phyloP scores from a whole-genome alignment of 2,888 invertebrate genomes.

The Stenodema calcarata region DNA sequence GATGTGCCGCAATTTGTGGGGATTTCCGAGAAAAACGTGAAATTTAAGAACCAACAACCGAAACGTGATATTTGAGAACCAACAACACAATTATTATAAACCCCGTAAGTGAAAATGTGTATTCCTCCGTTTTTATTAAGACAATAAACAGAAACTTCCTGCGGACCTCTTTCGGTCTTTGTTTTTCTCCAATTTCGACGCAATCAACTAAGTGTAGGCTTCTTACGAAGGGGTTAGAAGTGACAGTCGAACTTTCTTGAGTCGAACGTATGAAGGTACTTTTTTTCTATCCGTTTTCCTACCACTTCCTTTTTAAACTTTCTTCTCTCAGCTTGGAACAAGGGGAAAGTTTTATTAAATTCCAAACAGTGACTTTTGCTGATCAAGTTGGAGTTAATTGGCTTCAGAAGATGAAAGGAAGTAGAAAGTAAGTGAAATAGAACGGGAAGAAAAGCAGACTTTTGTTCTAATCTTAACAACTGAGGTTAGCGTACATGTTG shows the following conservation, averaged over 20 bases:
- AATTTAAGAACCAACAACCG: too few relatives aligned
- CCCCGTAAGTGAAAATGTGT: too few relatives aligned
- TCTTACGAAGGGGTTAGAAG: not conserved
- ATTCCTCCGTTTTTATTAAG: too few relatives aligned
- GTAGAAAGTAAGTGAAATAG: conserved; percentile 6
- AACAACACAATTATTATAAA: too few relatives aligned
- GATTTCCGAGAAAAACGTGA: too few relatives aligned
- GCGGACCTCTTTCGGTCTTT: not conserved
- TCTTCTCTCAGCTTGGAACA: not conserved
- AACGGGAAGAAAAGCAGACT: not conserved
- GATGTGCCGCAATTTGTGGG: too few relatives aligned
- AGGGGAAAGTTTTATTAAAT: conserved; percentile 5
- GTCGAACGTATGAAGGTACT: not conserved
- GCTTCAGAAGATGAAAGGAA: not conserved
- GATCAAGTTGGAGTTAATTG: conserved; percentile 13
- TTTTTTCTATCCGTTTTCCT: not conserved
- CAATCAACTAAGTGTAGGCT: not conserved
- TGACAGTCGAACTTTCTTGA: not conserved
- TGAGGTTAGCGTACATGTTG: not conserved
- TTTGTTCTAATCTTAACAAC: not conserved
- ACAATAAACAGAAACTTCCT: too few relatives aligned
- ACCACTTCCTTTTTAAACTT: not conserved
- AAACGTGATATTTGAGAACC: too few relatives aligned
- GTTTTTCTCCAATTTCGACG: not conserved
- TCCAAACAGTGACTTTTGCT: conserved; percentile 21